Evolutionary conservation across 2,113 vertebrate genomes (phyloP).

Genomic region (Xyliphius kryptos): DNA sequence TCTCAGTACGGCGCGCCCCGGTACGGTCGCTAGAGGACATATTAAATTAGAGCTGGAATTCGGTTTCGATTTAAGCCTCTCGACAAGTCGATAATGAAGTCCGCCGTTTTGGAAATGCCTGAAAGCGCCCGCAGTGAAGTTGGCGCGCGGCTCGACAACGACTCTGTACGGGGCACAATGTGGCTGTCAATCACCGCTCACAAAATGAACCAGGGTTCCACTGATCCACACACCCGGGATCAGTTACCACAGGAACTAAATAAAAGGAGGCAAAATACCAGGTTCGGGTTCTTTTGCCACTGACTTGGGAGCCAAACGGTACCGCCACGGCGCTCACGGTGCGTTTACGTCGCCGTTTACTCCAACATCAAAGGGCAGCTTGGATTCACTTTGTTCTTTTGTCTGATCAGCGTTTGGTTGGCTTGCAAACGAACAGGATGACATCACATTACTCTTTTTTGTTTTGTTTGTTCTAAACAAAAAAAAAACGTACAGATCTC

Average conservation of each 20-base stretch:
- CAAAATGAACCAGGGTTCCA: neutral
- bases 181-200: conserved; percentile 11
- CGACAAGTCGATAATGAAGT: conserved; percentile 33
- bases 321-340: too few species aligned
- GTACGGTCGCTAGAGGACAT: conserved; percentile 27
- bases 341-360: neutral
- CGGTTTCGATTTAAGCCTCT: conserved; percentile 21
- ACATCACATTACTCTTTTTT: too few species aligned
- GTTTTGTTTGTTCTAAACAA: too few species aligned
- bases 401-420: neutral
- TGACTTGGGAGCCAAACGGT: too few species aligned
- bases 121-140: conserved; percentile 15
- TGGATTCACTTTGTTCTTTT: neutral
- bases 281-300: too few species aligned
- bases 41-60: conserved; percentile 32
- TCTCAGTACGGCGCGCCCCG: conserved; percentile 1
- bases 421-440: neutral
- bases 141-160: neutral
- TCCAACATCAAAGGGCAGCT: neutral
- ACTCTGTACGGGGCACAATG: conserved; percentile 11
- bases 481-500: too few species aligned
- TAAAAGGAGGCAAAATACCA: too few species aligned
- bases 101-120: conserved; percentile 19
- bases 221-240: neutral
- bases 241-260: neutral